phyloP scores from a whole-genome alignment of 2,797 vertebrate genomes.

The Remorina albescens region DNA sequence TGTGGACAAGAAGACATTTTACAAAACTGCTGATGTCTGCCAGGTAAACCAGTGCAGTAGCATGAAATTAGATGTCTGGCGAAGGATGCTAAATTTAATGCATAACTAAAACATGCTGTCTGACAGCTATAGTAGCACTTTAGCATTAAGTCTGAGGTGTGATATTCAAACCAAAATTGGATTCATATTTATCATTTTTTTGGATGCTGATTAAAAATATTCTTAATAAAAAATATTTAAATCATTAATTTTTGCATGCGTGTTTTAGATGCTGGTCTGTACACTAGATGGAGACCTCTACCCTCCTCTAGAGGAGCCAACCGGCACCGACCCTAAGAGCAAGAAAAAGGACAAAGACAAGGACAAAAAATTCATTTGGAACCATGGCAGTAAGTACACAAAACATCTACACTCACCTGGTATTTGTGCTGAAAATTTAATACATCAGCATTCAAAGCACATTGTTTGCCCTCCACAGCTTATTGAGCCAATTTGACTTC shows the following conservation, averaged over 20 bases:
- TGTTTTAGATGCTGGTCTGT: slow-evolving; percentile 94
- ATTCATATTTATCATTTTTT: neutral
- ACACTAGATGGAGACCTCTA: slow-evolving; percentile 97
- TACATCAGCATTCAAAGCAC: slow-evolving; percentile 19
- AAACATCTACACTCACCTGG: neutral
- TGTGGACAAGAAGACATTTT: slow-evolving; percentile 95
- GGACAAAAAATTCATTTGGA: slow-evolving; percentile 98
- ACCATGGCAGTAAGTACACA: slow-evolving; percentile 92
- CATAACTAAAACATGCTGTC: neutral
- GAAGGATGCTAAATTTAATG: neutral
- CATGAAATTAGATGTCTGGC: neutral
- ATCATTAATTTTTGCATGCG: slow-evolving; percentile 15
- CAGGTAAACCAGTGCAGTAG: slow-evolving; percentile 85
- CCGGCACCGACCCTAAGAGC: slow-evolving; percentile 91
- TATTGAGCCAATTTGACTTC: slow-evolving; percentile 43
- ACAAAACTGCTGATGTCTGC: slow-evolving; percentile 95
- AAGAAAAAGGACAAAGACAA: slow-evolving; percentile 99
- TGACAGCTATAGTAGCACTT: neutral
- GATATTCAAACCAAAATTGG: neutral
- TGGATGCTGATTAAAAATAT: neutral
- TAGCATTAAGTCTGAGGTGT: neutral
- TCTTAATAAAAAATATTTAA: no score
- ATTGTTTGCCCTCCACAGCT: slow-evolving; percentile 13
- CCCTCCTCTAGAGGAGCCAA: slow-evolving; percentile 94
- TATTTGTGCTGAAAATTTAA: slow-evolving; percentile 15